These are phyloP conservation scores for Coelinius sp. DNA, from an alignment of 2,888 invertebrate species.

Conservation along the genomic window DNA sequence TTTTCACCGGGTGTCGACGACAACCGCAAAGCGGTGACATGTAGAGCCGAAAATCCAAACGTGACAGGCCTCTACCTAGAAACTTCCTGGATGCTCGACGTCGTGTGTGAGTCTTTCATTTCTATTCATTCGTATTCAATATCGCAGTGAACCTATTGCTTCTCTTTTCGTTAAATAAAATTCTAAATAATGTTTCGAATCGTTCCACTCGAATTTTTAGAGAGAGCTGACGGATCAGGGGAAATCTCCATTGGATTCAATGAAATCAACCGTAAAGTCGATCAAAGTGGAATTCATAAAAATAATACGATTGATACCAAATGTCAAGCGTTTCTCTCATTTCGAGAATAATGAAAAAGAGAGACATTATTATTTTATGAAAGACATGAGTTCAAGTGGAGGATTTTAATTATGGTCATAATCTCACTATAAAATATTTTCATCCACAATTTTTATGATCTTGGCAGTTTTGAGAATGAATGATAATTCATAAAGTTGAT, in stretches of 20 bases:
- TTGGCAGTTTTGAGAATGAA: too few relatives aligned
- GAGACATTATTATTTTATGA: not conserved
- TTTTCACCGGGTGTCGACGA: constrained; percentile 92
- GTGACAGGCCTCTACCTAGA: constrained; percentile 87
- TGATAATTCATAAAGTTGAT: too few relatives aligned
- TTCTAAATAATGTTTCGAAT: constrained; percentile 9
- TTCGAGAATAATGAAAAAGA: not conserved
- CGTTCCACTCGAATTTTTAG: not conserved
- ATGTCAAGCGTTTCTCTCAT: not conserved
- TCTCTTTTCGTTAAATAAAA: not conserved
- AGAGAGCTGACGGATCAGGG: not conserved
- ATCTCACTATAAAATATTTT: too few relatives aligned
- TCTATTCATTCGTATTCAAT: constrained; percentile 3
- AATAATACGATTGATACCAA: not conserved
- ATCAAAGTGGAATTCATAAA: constrained; percentile 7
- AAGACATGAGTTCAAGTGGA: not conserved
- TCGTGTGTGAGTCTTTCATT: constrained; percentile 84
- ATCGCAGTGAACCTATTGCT: not conserved
- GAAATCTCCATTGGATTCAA: not conserved
- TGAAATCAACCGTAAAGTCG: constrained; percentile 3
- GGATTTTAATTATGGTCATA: too few relatives aligned
- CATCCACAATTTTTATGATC: too few relatives aligned
- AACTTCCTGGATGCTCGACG: constrained; percentile 89
- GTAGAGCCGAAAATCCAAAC: constrained; percentile 92
- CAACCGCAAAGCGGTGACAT: constrained; percentile 89